Evolutionary conservation across 2,888 invertebrate genomes (phyloP).

Genomic region (Diploptera punctata): DNA sequence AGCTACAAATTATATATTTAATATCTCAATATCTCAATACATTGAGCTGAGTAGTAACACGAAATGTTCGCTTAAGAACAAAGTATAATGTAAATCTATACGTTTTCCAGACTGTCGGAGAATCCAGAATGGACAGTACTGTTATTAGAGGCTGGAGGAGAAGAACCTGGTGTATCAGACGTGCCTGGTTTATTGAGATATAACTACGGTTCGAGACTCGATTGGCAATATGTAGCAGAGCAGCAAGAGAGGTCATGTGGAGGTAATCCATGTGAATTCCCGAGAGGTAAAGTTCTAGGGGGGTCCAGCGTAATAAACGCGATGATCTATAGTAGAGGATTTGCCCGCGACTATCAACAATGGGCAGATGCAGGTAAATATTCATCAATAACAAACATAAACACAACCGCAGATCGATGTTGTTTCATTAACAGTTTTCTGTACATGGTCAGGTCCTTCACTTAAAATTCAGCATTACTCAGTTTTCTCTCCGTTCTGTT

Average conservation of each 20-base stretch:
- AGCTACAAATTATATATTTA: no score
- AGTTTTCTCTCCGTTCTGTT: no score
- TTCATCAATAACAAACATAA: no score
- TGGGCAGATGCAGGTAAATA: slow-evolving; percentile 71
- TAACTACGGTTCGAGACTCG: slow-evolving; percentile 54
- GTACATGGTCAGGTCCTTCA: no score
- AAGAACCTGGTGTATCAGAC: slow-evolving; percentile 55
- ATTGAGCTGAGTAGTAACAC: no score
- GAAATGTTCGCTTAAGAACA: no score
- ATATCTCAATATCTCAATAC: no score
- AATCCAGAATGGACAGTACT: slow-evolving; percentile 52
- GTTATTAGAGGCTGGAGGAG: slow-evolving; percentile 52
- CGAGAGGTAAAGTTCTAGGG: slow-evolving; percentile 87
- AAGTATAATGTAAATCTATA: background rate
- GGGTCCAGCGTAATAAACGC: slow-evolving; percentile 89
- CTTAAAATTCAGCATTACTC: no score
- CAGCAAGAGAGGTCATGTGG: slow-evolving; percentile 52
- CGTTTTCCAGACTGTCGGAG: slow-evolving; percentile 55
- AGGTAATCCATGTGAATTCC: slow-evolving; percentile 84
- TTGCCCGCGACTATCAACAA: slow-evolving; percentile 82
- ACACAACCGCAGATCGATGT: no score
- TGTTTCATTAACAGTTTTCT: no score
- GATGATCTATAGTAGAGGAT: slow-evolving; percentile 92
- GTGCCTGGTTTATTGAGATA: slow-evolving; percentile 55
- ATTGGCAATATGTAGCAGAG: slow-evolving; percentile 61